A percentile compares a stretch with the other conserved stretches of the same genome.
These are phyloP conservation scores for Eufriesea mexicana DNA, from an alignment of 1,140 invertebrate genomes.

Conservation along the genomic window DNA sequence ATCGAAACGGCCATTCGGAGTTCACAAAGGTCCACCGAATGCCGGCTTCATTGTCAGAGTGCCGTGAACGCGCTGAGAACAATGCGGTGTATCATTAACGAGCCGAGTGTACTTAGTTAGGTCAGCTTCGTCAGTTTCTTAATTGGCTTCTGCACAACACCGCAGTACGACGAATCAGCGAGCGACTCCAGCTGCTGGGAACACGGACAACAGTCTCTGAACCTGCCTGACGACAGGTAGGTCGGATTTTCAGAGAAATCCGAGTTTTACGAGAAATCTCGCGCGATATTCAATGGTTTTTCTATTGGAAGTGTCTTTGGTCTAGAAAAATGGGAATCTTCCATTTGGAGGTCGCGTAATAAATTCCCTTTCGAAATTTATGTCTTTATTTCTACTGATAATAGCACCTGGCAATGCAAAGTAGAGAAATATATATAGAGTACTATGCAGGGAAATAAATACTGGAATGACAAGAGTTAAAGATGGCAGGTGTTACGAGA, in stretches of 20 bases:
- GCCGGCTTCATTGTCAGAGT: conserved; percentile 32
- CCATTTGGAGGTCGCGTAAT: too few relatives aligned
- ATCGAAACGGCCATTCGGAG: conserved; percentile 41
- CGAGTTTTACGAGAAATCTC: background rate
- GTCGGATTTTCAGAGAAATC: background rate
- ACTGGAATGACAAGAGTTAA: too few relatives aligned
- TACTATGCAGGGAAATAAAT: too few relatives aligned
- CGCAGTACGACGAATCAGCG: conserved; percentile 22
- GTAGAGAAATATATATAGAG: too few relatives aligned
- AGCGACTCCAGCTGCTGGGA: background rate
- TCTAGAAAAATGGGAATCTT: too few relatives aligned
- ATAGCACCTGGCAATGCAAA: too few relatives aligned
- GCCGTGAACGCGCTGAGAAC: conserved; percentile 26
- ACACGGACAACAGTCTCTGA: background rate
- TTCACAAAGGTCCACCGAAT: conserved; percentile 18
- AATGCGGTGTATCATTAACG: conserved; percentile 61
- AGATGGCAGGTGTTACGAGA: too few relatives aligned
- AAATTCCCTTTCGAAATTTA: too few relatives aligned
- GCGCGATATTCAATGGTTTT: too few relatives aligned
- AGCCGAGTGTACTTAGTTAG: conserved; percentile 48
- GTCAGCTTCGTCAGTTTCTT: conserved; percentile 64
- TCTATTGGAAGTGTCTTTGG: too few relatives aligned
- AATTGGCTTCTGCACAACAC: conserved; percentile 52
- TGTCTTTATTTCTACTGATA: too few relatives aligned
- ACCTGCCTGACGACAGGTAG: too few relatives aligned